Percentiles rank a stretch among this genome's conserved stretches.
Conservation (phyloP, 2,888 invertebrate genomes). For the Andrena praecox region DNA sequence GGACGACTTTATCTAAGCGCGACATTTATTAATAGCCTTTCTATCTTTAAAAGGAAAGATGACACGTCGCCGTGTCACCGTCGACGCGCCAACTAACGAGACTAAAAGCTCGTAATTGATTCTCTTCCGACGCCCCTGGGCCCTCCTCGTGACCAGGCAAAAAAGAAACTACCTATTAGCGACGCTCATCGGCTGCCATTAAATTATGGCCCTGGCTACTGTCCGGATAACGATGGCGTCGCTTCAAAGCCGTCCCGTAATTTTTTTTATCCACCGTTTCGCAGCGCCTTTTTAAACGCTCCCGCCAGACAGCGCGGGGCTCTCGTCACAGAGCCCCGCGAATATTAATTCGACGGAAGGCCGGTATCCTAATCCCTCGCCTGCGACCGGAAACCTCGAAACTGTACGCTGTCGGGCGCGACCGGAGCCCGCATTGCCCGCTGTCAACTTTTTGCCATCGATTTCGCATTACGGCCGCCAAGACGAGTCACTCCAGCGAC, state of each 20-base stretch:
- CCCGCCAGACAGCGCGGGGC: no score
- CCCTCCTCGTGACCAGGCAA: constrained; percentile 43
- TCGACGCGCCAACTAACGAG: constrained; percentile 69
- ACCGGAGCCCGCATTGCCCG: constrained; percentile 1
- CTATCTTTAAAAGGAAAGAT: constrained; percentile 72
- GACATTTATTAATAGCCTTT: constrained; percentile 72
- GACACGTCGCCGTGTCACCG: constrained; percentile 66
- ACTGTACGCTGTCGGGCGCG: not conserved
- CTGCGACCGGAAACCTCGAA: not conserved
- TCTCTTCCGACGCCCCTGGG: constrained; percentile 67
- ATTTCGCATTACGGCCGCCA: constrained; percentile 37
- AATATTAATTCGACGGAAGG: no score
- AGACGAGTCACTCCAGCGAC: not conserved
- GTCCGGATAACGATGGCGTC: constrained; percentile 47
- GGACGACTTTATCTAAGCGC: constrained; percentile 67
- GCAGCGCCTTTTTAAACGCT: no score
- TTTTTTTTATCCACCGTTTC: constrained; percentile 33
- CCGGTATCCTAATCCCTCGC: not conserved
- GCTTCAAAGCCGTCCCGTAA: constrained; percentile 43
- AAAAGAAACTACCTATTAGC: constrained; percentile 70
- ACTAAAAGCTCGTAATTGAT: constrained; percentile 75
- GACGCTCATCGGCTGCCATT: constrained; percentile 69
- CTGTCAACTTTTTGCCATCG: constrained; percentile 20
- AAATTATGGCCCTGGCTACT: constrained; percentile 53
- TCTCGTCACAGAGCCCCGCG: no score